phyloP scores from a whole-genome alignment of 2,113 vertebrate genomes.

The Chamaetylas fuelleborni region DNA sequence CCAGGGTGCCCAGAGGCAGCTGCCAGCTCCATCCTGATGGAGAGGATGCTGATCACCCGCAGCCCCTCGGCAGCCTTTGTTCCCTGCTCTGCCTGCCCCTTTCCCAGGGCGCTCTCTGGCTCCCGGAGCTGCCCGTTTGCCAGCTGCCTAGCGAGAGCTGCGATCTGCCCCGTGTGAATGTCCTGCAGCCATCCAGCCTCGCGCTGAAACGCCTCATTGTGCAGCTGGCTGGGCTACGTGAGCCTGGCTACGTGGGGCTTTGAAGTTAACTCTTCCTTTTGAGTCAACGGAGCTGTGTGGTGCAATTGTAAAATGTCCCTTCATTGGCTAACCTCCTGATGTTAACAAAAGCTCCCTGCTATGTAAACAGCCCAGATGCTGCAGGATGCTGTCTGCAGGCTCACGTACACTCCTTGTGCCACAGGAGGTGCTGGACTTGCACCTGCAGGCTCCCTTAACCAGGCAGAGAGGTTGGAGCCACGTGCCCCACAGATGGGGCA shows the following conservation, averaged over 20 bases:
- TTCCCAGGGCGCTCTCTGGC: conserved; percentile 36
- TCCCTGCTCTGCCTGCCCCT: neutral
- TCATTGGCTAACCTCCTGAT: conserved; percentile 36
- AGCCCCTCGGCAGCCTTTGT: conserved; percentile 34
- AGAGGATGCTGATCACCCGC: neutral
- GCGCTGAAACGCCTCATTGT: conserved; percentile 39
- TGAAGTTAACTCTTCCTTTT: conserved; percentile 64
- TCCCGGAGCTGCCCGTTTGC: conserved; percentile 31
- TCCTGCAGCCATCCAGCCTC: neutral
- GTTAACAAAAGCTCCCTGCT: conserved; percentile 60
- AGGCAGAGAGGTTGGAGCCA: neutral
- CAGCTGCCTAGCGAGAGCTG: conserved; percentile 44
- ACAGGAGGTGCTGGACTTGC: neutral
- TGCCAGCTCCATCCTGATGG: conserved; percentile 16
- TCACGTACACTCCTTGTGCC: neutral
- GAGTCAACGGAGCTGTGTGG: conserved; percentile 50
- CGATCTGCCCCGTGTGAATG: conserved; percentile 44
- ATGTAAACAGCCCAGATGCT: conserved; percentile 36
- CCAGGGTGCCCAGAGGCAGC: neutral
- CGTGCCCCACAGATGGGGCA: neutral
- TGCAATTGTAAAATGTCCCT: conserved; percentile 62
- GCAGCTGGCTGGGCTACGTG: conserved; percentile 52
- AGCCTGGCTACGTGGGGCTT: conserved; percentile 50
- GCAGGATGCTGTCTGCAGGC: neutral
- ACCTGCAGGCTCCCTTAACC: neutral